Base-by-base conservation (phyloP, 2,888 invertebrate genomes). In the Tribolium freemani region DNA sequence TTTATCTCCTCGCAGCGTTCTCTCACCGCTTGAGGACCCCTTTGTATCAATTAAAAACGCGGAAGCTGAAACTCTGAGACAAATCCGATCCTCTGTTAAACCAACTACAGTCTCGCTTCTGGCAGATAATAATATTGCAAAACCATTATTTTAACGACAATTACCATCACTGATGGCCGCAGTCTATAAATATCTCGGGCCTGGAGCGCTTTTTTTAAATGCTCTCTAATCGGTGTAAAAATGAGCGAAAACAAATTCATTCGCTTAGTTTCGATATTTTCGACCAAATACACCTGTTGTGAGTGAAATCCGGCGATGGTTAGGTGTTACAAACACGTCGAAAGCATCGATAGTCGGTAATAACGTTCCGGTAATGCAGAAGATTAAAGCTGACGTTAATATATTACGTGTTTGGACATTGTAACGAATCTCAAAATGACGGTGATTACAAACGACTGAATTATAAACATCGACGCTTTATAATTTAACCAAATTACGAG, bases 331-430 rank as follows among this genome's bases (percentile, higher is more conserved):
- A 66, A 66, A 66, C 66, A 54, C 54, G 54, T 53, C 66, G 44
- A 66, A 51, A 45, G 66, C 16, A 66, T 66, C 66, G 66, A 66
- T 66, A 54, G 66, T 31, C 51, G 30, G 10, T 51, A 64, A 64
- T 64, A 64, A 64, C 38, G 20, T 53, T 20, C 38, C 53, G 45
- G 54, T 38, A 45, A 38, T 16, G 50, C n/a, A 30, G 66, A 54
- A 53, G 53, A 66, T 66, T 66, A 66, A 66, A 66, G 20, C 66
- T 54, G 57, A 68, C 68, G 57, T 68, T 68, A 68, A 68, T 68
- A 57, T 68, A 68, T 68, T 68, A 68, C 68, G 68, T 68, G 68
- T 57, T 68, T 68, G 57, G 57, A 66, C 53, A 66, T 66, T 66
- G 66, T 66, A 66, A 66, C 66, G 54, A 66, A 66, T 66, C 53